Percentiles rank a stretch among this genome's conserved stretches.
Conservation (phyloP, 1,140 invertebrate species). For the Neodiprion pinetum region DNA sequence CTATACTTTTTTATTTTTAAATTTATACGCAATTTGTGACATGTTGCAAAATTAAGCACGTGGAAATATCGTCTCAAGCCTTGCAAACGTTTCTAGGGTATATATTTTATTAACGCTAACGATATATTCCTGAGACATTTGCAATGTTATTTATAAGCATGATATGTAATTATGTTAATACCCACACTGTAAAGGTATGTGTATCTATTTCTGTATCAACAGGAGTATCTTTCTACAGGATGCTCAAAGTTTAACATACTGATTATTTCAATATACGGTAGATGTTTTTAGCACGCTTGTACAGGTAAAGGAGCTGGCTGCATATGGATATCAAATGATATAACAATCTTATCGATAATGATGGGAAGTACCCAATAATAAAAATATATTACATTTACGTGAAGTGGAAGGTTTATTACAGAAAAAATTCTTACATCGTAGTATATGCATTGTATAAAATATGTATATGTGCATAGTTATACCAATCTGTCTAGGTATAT, state of each 20-base stretch:
- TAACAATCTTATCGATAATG: background rate
- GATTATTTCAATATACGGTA: background rate
- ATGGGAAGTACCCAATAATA: background rate
- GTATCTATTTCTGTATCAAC: background rate
- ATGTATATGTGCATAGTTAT: constrained; percentile 26
- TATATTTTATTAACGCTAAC: constrained; percentile 18
- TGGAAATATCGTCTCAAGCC: constrained; percentile 21
- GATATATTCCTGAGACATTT: constrained; percentile 54
- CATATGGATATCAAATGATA: constrained; percentile 6
- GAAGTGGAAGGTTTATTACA: constrained; percentile 20
- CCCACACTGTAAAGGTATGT: background rate
- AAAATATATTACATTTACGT: constrained; percentile 32
- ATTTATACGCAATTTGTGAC: too few relatives aligned
- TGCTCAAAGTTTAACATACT: background rate
- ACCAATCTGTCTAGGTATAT: too few relatives aligned
- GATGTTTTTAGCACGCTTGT: constrained; percentile 8
- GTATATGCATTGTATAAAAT: constrained; percentile 10
- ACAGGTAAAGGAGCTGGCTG: constrained; percentile 1
- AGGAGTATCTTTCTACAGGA: constrained; percentile 11
- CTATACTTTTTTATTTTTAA: background rate
- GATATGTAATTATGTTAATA: constrained; percentile 31
- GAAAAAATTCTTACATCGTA: constrained; percentile 19
- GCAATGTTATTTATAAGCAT: constrained; percentile 54
- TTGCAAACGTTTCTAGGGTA: constrained; percentile 59
- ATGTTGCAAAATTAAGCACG: too few relatives aligned